Evolutionary conservation across 2,797 vertebrate species (phyloP).

Genomic region (Lepilemur septentrionalis): DNA sequence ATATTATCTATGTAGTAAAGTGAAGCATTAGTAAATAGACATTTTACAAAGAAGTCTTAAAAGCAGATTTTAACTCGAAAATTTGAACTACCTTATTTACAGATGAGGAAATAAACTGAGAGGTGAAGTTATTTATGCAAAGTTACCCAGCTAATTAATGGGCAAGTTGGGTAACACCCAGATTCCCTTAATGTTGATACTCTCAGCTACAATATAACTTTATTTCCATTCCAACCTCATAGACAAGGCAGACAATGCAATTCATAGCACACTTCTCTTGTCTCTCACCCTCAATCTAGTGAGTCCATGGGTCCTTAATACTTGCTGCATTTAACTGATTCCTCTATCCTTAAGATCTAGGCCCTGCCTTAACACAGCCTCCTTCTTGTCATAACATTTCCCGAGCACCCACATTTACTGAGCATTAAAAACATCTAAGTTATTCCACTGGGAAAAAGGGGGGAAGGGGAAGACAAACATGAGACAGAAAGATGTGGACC

Average conservation of each 20-base stretch:
- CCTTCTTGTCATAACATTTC: neutral
- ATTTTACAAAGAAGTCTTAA: slow-evolving; percentile 18
- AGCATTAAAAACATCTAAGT: slow-evolving; percentile 13
- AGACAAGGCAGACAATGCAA: neutral
- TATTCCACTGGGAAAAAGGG: neutral
- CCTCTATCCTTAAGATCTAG: slow-evolving; percentile 4
- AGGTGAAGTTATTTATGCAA: slow-evolving; percentile 6
- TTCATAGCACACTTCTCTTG: neutral
- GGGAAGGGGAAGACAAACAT: neutral
- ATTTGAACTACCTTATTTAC: slow-evolving; percentile 21
- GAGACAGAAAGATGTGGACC: neutral
- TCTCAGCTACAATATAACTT: neutral
- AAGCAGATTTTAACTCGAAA: slow-evolving; percentile 34
- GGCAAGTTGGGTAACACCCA: neutral
- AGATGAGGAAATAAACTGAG: slow-evolving; percentile 44
- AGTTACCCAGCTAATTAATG: neutral
- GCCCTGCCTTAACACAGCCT: neutral
- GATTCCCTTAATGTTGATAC: neutral
- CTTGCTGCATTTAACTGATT: neutral
- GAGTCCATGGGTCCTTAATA: neutral
- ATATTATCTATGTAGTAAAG: slow-evolving; percentile 5
- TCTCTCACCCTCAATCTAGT: neutral
- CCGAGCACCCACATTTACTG: neutral
- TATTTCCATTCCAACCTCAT: neutral
- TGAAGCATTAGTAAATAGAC: neutral